Base-by-base conservation (phyloP, 2,113 vertebrate genomes). In the Oncorhynchus gorbuscha region DNA sequence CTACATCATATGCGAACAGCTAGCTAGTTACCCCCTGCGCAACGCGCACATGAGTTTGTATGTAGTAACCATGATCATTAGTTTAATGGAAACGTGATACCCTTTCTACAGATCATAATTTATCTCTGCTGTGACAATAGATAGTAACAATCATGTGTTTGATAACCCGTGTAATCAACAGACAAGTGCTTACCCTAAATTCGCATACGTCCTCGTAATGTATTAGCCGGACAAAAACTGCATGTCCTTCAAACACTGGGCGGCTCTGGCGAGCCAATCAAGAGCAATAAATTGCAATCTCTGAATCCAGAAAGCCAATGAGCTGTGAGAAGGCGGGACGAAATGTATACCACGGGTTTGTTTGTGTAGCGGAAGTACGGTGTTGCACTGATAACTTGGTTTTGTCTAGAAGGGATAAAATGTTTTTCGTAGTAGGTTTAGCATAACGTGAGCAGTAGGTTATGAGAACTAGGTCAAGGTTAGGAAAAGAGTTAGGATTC, bases 291-390 rank as follows among this genome's bases (percentile, higher is more conserved):
- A 70, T 45, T 16, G n/a, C 1, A 13, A 5, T 20, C 14, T 45
- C 30, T 18, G 68, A 69, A 69, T 69, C 26, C 30, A 69, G 35
- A 48, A 20, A 26, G 45, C 69, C 20, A 70, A 70, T 70, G 7
- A 70, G 69, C 35, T 49, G 4, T 22, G n/a, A 59, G 51, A 32
- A 71, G 2, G 0, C 0, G 5, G 1, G 67, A 22, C 22, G 55
- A 39, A 58, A 8, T 1, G 1, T 16, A n/a, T 16, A 11, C 39
- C 20, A n/a, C 26, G 16, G 2, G 0, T 59, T 72, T n/a, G 28
- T 1, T 72, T n/a, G 28, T 1, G 20, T 59, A 16, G 5, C 81
- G 83, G 87, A 90, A 85, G 84, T 85, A 16, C 39, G 13, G 67
- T 69, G 30, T 69, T 35, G 18, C 30, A 69, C 30, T 45, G 39